A percentile compares a stretch with the other conserved stretches of the same genome.
Evolutionary conservation across 1,140 invertebrate species (phyloP).

Genomic region (Rhyzopertha dominica): DNA sequence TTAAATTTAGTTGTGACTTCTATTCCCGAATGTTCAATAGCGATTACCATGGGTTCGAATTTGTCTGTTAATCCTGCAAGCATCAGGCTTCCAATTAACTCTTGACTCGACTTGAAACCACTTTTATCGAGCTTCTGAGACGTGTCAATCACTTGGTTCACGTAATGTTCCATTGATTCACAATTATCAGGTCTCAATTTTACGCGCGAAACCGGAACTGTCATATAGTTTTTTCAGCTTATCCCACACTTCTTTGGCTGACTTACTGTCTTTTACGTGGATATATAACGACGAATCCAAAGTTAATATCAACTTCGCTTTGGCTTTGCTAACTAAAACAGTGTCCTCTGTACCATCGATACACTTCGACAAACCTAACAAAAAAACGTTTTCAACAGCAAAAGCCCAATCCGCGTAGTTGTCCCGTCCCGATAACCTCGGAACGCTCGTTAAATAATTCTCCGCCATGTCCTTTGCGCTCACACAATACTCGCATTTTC

Average conservation of each 20-base stretch:
- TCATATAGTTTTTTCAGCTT: slow-evolving; percentile 20
- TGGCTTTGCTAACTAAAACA: slow-evolving; percentile 17
- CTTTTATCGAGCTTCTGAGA: too few species aligned
- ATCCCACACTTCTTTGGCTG: slow-evolving; percentile 30
- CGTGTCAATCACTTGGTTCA: too few species aligned
- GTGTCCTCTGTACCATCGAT: slow-evolving; percentile 26
- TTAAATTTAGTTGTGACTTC: too few species aligned
- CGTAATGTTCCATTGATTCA: too few species aligned
- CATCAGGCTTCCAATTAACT: too few species aligned
- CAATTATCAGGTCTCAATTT: too few species aligned
- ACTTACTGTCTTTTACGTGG: slow-evolving; percentile 29
- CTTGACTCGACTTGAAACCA: too few species aligned
- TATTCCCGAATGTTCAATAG: too few species aligned
- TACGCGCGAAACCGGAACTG: slow-evolving; percentile 16
- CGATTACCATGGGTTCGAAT: too few species aligned
- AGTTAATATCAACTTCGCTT: slow-evolving; percentile 34
- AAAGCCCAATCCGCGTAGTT: slow-evolving; percentile 30
- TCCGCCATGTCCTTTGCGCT: too few species aligned
- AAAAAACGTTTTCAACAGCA: slow-evolving; percentile 27
- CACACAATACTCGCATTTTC: too few species aligned
- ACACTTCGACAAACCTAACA: slow-evolving; percentile 23
- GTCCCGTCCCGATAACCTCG: slow-evolving; percentile 23
- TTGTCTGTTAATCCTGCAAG: too few species aligned
- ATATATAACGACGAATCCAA: slow-evolving; percentile 33
- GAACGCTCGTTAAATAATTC: slow-evolving; percentile 29